These are phyloP conservation scores for Goniozus legneri DNA, from an alignment of 1,140 invertebrate species.

Conservation along the genomic window DNA sequence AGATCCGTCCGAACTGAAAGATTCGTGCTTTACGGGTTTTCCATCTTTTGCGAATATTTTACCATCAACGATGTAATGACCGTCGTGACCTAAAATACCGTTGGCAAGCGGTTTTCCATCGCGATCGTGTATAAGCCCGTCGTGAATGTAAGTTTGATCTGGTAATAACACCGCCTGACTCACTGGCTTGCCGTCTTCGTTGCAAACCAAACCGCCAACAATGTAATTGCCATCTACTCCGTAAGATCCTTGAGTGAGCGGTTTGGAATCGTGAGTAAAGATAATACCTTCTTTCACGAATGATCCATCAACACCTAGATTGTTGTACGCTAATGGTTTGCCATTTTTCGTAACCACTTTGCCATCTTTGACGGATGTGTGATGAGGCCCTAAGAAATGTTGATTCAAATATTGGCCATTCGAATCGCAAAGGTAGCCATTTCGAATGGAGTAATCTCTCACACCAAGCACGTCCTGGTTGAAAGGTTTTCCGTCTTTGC, in stretches of 20 bases:
- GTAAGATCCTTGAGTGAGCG: slow-evolving; percentile 42
- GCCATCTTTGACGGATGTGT: slow-evolving; percentile 40
- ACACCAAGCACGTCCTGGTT: slow-evolving; percentile 42
- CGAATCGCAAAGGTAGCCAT: slow-evolving; percentile 36
- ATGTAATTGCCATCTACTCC: slow-evolving; percentile 42
- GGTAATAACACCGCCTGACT: slow-evolving; percentile 38
- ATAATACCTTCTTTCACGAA: slow-evolving; percentile 48
- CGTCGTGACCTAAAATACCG: slow-evolving; percentile 40
- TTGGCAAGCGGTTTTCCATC: slow-evolving; percentile 37
- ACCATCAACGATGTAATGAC: slow-evolving; percentile 38
- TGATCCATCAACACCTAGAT: slow-evolving; percentile 37
- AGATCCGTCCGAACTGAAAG: slow-evolving; percentile 45
- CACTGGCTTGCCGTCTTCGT: slow-evolving; percentile 40
- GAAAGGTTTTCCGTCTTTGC: slow-evolving; percentile 47
- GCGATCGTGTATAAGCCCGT: slow-evolving; percentile 41
- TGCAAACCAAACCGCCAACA: slow-evolving; percentile 42
- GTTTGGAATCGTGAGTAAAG: slow-evolving; percentile 36
- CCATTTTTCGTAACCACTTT: slow-evolving; percentile 44
- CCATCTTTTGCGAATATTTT: slow-evolving; percentile 46
- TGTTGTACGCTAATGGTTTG: slow-evolving; percentile 37
- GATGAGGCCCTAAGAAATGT: slow-evolving; percentile 33
- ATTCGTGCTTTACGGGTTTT: slow-evolving; percentile 44
- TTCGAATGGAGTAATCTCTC: slow-evolving; percentile 34
- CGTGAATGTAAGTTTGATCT: slow-evolving; percentile 40
- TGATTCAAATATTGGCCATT: slow-evolving; percentile 32